Conservation (phyloP, 1,140 invertebrate species). For the Neodiprion fabricii region DNA sequence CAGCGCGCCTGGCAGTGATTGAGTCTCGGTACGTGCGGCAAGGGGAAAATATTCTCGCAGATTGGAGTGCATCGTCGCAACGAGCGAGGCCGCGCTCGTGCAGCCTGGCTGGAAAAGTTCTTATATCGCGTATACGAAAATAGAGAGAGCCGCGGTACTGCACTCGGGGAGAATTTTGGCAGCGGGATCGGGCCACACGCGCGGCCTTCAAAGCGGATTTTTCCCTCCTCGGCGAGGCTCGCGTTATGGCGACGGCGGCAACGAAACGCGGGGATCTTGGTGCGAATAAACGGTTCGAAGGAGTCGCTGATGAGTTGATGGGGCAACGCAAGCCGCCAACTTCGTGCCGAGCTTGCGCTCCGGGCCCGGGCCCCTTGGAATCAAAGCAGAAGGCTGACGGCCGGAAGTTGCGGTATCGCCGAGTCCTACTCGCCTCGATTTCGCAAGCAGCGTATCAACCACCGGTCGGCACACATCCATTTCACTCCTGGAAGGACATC, state of each 20-base stretch:
- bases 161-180: constrained; percentile 14
- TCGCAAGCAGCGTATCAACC: background rate
- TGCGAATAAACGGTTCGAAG: background rate
- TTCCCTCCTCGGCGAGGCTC: background rate
- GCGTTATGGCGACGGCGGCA: background rate
- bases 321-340: no score
- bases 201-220: constrained; percentile 22
- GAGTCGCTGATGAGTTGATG: no score
- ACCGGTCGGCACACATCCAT: background rate
- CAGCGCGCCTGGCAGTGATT: no score
- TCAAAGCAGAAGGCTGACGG: background rate
- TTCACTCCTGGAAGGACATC: no score
- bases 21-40: no score
- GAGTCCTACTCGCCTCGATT: background rate
- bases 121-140: constrained; percentile 3
- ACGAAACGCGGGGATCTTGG: background rate
- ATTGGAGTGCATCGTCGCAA: no score
- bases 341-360: background rate
- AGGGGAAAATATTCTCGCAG: no score
- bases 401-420: constrained; percentile 6
- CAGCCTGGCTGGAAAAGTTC: no score
- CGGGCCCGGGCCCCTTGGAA: background rate
- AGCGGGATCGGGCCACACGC: constrained; percentile 19
- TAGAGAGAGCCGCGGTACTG: background rate
- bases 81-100: no score